Base-by-base conservation (phyloP, 2,113 vertebrate genomes). In the Spheniscus mendiculus region DNA sequence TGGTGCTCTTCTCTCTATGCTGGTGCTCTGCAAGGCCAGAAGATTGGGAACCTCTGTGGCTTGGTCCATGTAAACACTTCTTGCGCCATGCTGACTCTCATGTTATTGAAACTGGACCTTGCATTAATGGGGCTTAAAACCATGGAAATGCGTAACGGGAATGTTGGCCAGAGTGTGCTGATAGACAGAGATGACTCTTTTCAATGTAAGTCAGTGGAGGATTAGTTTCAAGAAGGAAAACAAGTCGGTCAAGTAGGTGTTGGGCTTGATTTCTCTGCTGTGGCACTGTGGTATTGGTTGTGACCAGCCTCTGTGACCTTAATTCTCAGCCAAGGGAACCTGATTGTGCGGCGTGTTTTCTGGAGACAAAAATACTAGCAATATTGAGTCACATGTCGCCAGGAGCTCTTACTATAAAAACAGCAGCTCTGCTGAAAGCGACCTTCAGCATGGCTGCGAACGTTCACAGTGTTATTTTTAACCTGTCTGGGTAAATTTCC, bases 401-500 rank as follows among this genome's bases (percentile, higher is more conserved):
- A 4, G 83, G 52, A 79, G 89, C 87, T 63, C 58, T 8, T 49
- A 38, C 80, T 87, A 47, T n/a, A 20, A 74, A 63, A 74, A 32
- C 92, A 90, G 89, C 76, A 69, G 80, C 65, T 81, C 40, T 12
- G 55, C 76, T 7, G 55, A 47, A 17, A 84, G 96, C 66, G 77
- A 95, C 97, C 94, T 96, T 96, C 97, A 89, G 89, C 82, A 38
- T 27, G 81, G 89, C 84, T 45, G 53, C 8, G 11, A 76, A 4
- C 3, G 3, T 27, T 89, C 44, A 2, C 9, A 0, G 23, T 26
- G 81, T 95, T 97, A 97, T 97, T 97, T 97, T 95, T 97, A 97
- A 96, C 94, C 89, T 53, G 85, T 90, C 94, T 95, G 91, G 82
- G 87, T 94, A 66, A 70, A 76, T 93, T 96, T 97, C 96, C 96